phyloP scores from a whole-genome alignment of 2,888 invertebrate genomes.

The Seira musarum region DNA sequence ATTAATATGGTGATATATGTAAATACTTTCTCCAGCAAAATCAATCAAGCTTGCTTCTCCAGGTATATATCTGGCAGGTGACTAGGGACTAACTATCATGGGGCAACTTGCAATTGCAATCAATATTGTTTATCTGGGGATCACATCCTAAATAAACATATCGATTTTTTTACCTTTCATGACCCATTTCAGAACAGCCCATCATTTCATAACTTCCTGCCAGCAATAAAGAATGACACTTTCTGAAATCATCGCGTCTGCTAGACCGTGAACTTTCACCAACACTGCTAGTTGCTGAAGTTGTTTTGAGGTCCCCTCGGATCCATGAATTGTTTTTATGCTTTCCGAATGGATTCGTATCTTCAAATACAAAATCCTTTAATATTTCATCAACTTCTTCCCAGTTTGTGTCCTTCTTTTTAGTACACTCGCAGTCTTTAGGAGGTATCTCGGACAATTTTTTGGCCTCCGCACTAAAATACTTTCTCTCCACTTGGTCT shows the following conservation, averaged over 20 bases:
- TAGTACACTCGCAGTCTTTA: slow-evolving; percentile 63
- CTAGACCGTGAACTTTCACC: slow-evolving; percentile 5
- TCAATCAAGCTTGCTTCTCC: too few relatives aligned
- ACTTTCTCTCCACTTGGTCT: slow-evolving; percentile 64
- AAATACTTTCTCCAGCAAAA: too few relatives aligned
- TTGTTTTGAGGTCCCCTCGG: slow-evolving; percentile 32
- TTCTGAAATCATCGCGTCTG: slow-evolving; percentile 28
- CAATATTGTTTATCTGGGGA: background rate
- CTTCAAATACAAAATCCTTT: slow-evolving; percentile 65
- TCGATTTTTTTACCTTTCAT: slow-evolving; percentile 59
- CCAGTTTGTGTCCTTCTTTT: slow-evolving; percentile 64
- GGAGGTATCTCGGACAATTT: slow-evolving; percentile 43
- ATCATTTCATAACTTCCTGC: slow-evolving; percentile 65
- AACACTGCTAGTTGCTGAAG: background rate
- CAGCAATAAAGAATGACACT: slow-evolving; percentile 63
- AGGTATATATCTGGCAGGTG: too few relatives aligned
- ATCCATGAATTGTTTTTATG: slow-evolving; percentile 65
- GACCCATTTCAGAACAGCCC: slow-evolving; percentile 62
- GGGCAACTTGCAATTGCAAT: too few relatives aligned
- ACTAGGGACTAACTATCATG: too few relatives aligned
- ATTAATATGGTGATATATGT: too few relatives aligned
- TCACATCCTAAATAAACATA: background rate
- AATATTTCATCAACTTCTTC: slow-evolving; percentile 68
- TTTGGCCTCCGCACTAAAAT: slow-evolving; percentile 51
- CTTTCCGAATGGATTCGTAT: slow-evolving; percentile 65